Conservation (phyloP, 2,888 invertebrate genomes). For the Ophonus ardosiacus region DNA sequence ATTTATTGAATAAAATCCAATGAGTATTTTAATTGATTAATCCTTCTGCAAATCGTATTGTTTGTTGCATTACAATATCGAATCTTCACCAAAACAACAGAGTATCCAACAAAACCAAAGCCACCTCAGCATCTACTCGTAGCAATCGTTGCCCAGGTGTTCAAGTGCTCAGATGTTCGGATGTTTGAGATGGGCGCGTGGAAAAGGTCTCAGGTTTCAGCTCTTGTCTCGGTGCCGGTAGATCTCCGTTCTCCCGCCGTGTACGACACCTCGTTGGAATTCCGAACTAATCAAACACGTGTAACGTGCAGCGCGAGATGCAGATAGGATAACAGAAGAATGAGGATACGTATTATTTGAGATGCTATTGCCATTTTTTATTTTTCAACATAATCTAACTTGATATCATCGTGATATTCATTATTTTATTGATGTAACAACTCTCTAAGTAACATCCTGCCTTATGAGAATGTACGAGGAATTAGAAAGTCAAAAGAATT, state of each 20-base stretch:
- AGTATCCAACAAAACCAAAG: not conserved
- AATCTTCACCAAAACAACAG: not conserved
- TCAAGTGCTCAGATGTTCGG: constrained; percentile 19
- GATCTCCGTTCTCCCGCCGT: constrained; percentile 24
- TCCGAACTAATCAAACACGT: constrained; percentile 1
- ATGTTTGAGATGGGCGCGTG: constrained; percentile 17
- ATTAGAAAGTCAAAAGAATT: too few species aligned
- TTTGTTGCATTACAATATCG: too few species aligned
- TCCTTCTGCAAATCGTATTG: too few species aligned
- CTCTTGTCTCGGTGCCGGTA: constrained; percentile 17
- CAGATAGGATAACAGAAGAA: not conserved
- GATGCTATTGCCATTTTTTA: not conserved
- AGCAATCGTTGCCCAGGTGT: not conserved
- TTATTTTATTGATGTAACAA: too few species aligned
- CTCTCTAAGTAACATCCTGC: too few species aligned
- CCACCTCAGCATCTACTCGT: not conserved
- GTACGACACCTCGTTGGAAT: constrained; percentile 24
- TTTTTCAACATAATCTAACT: not conserved
- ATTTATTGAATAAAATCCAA: too few species aligned
- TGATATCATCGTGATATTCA: not conserved
- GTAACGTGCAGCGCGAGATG: not conserved
- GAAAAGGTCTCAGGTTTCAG: constrained; percentile 25
- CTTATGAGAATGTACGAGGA: too few species aligned
- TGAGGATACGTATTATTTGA: not conserved
- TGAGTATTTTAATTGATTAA: too few species aligned